phyloP scores from a whole-genome alignment of 2,888 invertebrate species.

The Petrophora chlorosata region DNA sequence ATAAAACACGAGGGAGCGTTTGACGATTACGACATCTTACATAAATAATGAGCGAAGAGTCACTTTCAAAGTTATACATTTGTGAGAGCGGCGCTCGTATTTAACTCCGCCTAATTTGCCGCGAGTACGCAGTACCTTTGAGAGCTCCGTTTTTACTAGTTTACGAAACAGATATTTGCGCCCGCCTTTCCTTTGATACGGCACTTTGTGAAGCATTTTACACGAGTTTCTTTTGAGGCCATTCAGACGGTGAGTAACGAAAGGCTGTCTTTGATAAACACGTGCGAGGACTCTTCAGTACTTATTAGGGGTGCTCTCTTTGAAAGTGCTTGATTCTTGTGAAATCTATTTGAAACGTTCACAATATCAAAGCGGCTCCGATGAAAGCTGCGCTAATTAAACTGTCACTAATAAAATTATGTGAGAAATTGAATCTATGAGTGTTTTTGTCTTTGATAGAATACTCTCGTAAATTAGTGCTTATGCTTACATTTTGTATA shows the following conservation, averaged over 20 bases:
- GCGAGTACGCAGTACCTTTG: conserved; percentile 81
- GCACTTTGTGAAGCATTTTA: conserved; percentile 84
- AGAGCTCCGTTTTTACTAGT: conserved; percentile 83
- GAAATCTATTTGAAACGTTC: conserved; percentile 83
- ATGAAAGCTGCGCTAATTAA: conserved; percentile 82
- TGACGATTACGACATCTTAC: conserved; percentile 76
- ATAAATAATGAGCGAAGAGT: conserved; percentile 79
- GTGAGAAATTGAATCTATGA: conserved; percentile 74
- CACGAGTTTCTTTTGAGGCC: conserved; percentile 84
- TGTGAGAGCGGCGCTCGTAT: conserved; percentile 77
- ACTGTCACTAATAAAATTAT: conserved; percentile 83
- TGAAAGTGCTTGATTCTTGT: conserved; percentile 82
- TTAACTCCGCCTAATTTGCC: conserved; percentile 83
- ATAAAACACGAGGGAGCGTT: conserved; percentile 65
- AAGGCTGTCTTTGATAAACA: conserved; percentile 85
- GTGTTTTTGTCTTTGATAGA: conserved; percentile 62
- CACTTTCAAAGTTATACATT: conserved; percentile 78
- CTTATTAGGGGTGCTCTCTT: conserved; percentile 84
- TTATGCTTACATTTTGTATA: conserved; percentile 43
- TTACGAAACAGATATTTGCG: conserved; percentile 84
- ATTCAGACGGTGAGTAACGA: conserved; percentile 84
- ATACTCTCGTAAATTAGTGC: conserved; percentile 48
- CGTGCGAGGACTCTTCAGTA: conserved; percentile 84
- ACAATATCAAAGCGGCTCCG: conserved; percentile 79
- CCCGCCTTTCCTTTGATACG: conserved; percentile 83